Base-by-base conservation (phyloP, 2,113 vertebrate genomes). In the Burhinus oedicnemus region DNA sequence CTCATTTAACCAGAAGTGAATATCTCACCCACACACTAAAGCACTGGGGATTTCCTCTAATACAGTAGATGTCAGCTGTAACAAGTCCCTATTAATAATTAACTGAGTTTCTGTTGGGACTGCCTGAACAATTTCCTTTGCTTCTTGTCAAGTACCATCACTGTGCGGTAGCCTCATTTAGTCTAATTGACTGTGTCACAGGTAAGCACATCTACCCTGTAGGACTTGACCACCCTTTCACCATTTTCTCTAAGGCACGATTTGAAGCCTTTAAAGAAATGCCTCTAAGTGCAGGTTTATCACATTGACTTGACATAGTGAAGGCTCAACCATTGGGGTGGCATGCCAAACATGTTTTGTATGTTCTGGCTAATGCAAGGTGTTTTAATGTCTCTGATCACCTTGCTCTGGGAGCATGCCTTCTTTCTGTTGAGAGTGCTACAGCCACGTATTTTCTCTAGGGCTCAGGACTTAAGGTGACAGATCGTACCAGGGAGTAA, bases 41-140 rank as follows among this genome's bases (percentile, higher is more conserved):
- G 71, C 71, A 26, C 25, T 42, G 45, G 62, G 51, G 70, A 62
- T 69, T 96, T 94, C 44, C 75, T 93, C 38, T 88, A 68, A 40
- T 70, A 69, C 15, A 79, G 76, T 49, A 32, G 49, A 61, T 85
- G 68, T 76, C 91, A 94, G 14, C 44, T 91, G 2, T 78, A 76
- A 77, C 72, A 69, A 76, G 55, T 85, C 57, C n/a, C 23, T 91
- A 29, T 91, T 93, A 96, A 94, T 94, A 94, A 95, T 94, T 95
- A 95, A 93, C 71, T 29, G 55, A 70, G 23, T 74, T 95, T 52
- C 79, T 94, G 30, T 80, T 88, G 79, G 78, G 85, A 64, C 45
- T 88, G 77, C 57, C 32, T 62, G 65, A 94, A 74, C 55, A 89
- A 87, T 95, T 97, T 95, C 71, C 57, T 61, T 93, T 72, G 60